Conservation (phyloP, 1,140 invertebrate genomes). For the Drosophila kanapiae region DNA sequence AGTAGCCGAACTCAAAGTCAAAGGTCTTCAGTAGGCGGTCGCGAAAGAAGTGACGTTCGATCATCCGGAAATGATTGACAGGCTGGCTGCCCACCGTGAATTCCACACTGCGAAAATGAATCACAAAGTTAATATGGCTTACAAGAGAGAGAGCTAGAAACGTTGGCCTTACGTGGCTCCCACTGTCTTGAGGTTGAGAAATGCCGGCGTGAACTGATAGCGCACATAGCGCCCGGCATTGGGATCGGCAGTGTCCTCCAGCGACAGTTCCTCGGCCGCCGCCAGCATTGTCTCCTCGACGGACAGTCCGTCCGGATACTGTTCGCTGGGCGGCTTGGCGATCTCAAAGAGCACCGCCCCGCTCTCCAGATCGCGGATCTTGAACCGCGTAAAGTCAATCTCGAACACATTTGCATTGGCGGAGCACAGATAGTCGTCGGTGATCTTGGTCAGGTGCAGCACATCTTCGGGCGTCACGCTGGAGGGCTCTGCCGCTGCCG, state of each 20-base stretch:
- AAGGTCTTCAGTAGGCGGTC: conserved; percentile 98
- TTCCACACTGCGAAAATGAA: conserved; percentile 90
- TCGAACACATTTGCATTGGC: conserved; percentile 98
- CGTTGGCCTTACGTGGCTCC: conserved; percentile 92
- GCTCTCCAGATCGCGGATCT: conserved; percentile 97
- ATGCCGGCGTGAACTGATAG: conserved; percentile 98
- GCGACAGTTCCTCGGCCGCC: conserved; percentile 86
- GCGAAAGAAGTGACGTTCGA: conserved; percentile 98
- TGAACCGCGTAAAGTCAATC: conserved; percentile 99
- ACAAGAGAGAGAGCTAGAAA: background rate
- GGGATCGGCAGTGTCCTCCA: conserved; percentile 89
- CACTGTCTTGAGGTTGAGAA: conserved; percentile 97
- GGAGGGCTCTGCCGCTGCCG: conserved; percentile 18
- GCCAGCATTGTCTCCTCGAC: conserved; percentile 87
- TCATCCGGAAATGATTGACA: conserved; percentile 99
- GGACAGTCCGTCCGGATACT: conserved; percentile 86
- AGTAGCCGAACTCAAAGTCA: conserved; percentile 99
- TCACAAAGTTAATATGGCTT: background rate
- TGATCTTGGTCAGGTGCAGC: conserved; percentile 87
- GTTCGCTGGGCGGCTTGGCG: conserved; percentile 93
- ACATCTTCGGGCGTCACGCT: conserved; percentile 88
- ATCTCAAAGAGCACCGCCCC: conserved; percentile 98
- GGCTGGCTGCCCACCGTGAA: conserved; percentile 97
- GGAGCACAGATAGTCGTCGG: conserved; percentile 94
- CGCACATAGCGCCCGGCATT: conserved; percentile 98